Conservation (phyloP, 2,888 invertebrate genomes). For the Ditylenchus weischeri region DNA sequence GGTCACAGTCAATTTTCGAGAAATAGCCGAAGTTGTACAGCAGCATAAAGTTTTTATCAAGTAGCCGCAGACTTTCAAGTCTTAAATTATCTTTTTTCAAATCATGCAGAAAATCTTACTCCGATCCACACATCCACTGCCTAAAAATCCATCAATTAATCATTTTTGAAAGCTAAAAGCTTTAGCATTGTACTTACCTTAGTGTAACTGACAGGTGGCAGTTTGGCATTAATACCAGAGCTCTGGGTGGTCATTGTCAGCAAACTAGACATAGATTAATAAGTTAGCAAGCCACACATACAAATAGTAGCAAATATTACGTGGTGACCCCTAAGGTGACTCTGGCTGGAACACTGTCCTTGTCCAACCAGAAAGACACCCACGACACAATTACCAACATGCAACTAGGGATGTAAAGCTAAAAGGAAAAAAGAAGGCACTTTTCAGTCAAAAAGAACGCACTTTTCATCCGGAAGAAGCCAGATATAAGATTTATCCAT, state of each 20-base stretch:
- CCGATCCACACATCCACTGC: conserved; percentile 58
- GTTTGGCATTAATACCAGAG: conserved; percentile 57
- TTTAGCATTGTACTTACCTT: conserved; percentile 25
- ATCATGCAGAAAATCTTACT: conserved; percentile 33
- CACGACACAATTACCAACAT: conserved; percentile 76
- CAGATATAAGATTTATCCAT: too few relatives aligned
- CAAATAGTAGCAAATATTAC: conserved; percentile 12
- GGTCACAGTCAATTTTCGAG: too few relatives aligned
- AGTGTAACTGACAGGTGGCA: conserved; percentile 55
- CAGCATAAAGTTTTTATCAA: too few relatives aligned
- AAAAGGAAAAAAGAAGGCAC: too few relatives aligned
- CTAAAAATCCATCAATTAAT: conserved; percentile 25
- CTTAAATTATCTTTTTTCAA: conserved; percentile 8
- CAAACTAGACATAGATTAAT: conserved; percentile 61
- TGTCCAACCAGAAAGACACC: conserved; percentile 51
- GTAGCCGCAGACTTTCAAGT: too few relatives aligned
- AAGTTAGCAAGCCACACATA: neutral
- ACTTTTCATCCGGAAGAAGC: too few relatives aligned
- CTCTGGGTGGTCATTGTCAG: conserved; percentile 79
- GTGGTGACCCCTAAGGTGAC: conserved; percentile 46
- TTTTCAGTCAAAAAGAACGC: too few relatives aligned
- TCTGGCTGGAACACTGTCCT: conserved; percentile 44
- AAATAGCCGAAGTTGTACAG: too few relatives aligned
- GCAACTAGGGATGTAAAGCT: conserved; percentile 92
- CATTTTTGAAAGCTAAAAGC: neutral